phyloP scores from a whole-genome alignment of 2,888 invertebrate species.

The Melanophora roralis region DNA sequence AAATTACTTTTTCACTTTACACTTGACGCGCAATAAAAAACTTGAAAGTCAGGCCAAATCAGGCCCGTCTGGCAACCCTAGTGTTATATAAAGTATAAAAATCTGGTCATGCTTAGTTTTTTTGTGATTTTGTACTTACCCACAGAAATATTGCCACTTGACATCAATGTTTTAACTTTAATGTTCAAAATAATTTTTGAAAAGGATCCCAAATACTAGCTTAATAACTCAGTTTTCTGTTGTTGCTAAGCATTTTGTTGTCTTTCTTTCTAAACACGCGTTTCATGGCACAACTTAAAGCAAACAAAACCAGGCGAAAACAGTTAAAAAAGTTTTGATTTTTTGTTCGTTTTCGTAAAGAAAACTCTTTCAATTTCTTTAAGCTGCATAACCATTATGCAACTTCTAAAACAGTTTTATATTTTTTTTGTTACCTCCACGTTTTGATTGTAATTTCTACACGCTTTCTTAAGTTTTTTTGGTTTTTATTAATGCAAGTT shows the following conservation, averaged over 20 bases:
- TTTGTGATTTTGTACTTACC: conserved; percentile 23
- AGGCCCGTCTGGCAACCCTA: too few species aligned
- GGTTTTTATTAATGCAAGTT: too few species aligned
- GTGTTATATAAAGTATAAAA: conserved; percentile 10
- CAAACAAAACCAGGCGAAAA: conserved; percentile 34
- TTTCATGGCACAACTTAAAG: conserved; percentile 33
- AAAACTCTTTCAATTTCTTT: conserved; percentile 23
- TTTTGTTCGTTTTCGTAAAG: not conserved
- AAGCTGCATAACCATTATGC: not conserved
- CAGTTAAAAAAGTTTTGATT: not conserved
- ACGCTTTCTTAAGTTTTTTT: too few species aligned
- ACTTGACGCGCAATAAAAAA: too few species aligned
- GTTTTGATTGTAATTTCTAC: too few species aligned
- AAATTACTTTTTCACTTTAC: too few species aligned
- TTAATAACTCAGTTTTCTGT: conserved; percentile 1
- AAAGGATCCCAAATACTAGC: too few species aligned
- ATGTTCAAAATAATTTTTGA: too few species aligned
- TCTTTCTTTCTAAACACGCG: conserved; percentile 27
- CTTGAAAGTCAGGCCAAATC: too few species aligned
- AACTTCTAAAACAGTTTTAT: too few species aligned
- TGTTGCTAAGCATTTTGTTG: conserved; percentile 14
- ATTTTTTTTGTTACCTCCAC: too few species aligned
- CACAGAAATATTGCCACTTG: conserved; percentile 53
- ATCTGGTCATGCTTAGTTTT: conserved; percentile 21
- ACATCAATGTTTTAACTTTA: conserved; percentile 51